Conservation (phyloP, 2,113 vertebrate species). For the Canis aureus region DNA sequence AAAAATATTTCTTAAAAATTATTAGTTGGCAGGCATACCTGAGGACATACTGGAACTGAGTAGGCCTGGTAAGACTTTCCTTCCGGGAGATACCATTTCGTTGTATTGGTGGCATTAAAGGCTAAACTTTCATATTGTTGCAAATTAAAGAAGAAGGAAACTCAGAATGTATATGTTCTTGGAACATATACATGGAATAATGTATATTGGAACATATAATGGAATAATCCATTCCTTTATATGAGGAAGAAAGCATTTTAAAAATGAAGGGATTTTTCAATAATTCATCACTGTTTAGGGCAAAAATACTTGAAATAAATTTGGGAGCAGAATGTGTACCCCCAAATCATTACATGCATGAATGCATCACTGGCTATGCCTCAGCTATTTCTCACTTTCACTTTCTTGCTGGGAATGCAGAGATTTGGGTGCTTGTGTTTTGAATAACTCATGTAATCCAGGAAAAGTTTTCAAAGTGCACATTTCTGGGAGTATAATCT, state of each 20-base stretch:
- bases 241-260: not conserved
- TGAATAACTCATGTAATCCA: constrained; percentile 11
- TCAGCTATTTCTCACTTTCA: not conserved
- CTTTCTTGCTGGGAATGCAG: not conserved
- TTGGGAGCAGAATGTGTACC: not conserved
- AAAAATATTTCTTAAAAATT: not conserved
- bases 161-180: not conserved
- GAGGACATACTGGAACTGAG: not conserved
- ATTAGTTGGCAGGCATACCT: not conserved
- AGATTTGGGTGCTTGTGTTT: not conserved
- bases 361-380: not conserved
- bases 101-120: not conserved
- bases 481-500: not conserved
- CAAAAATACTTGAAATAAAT: not conserved
- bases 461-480: constrained; percentile 23
- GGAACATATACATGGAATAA: too few species aligned
- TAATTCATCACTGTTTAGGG: not conserved
- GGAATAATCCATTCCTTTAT: not conserved
- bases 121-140: not conserved
- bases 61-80: not conserved
- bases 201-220: too few species aligned
- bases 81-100: not conserved
- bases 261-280: not conserved
- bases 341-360: not conserved
- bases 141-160: not conserved